These are phyloP conservation scores for Thomomys bottae DNA, from an alignment of 2,113 vertebrate species.

Conservation along the genomic window DNA sequence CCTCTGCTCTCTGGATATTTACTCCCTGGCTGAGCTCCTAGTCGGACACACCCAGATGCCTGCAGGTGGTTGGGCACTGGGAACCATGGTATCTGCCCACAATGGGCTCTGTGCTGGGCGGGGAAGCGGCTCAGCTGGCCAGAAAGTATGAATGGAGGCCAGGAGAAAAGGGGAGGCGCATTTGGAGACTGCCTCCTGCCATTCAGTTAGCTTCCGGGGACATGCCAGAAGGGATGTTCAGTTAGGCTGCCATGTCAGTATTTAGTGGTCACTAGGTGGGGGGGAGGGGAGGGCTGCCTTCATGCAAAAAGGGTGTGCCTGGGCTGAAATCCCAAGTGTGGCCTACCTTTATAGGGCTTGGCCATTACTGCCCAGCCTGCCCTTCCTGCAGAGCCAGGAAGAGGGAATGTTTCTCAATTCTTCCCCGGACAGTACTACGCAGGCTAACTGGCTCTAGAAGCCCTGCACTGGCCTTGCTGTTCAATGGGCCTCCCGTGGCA, in stretches of 20 bases:
- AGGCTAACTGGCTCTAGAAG: too few relatives aligned
- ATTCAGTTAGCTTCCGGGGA: conserved; percentile 23
- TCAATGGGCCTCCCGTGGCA: accelerated
- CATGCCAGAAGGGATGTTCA: background rate
- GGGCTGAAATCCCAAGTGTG: too few relatives aligned
- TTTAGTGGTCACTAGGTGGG: too few relatives aligned
- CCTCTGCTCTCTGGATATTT: background rate
- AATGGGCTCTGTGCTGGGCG: background rate
- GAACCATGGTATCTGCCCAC: background rate
- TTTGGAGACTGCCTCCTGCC: background rate
- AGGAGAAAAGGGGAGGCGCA: background rate
- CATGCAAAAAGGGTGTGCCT: background rate
- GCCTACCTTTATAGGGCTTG: too few relatives aligned
- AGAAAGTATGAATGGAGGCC: background rate
- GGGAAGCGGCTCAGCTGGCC: background rate
- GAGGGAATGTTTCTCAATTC: too few relatives aligned
- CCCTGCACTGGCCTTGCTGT: background rate
- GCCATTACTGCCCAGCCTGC: too few relatives aligned
- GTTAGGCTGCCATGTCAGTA: background rate
- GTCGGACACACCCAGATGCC: conserved; percentile 33
- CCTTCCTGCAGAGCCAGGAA: background rate
- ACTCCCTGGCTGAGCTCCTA: background rate
- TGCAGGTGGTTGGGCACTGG: background rate
- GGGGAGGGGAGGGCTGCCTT: background rate
- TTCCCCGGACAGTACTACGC: background rate